Conservation (phyloP, 2,888 invertebrate genomes). For the Eucera pruinosa region DNA sequence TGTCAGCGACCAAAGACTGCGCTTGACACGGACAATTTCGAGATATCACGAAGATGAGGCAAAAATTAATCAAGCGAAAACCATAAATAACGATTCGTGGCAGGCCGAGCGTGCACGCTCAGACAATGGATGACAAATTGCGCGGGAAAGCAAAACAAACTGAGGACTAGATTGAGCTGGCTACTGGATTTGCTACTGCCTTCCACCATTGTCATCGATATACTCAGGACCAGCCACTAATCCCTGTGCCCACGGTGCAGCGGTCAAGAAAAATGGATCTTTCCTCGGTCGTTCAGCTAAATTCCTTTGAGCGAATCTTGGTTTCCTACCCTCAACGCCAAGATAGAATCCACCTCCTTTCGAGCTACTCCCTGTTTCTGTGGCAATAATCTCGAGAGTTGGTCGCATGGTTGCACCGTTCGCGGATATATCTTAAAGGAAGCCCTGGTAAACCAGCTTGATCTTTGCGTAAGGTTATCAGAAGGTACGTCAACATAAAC, state of each 20-base stretch:
- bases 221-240: constrained; percentile 66
- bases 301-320: constrained; percentile 44
- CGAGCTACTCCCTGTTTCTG: not conserved
- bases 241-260: constrained; percentile 63
- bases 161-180: constrained; percentile 74
- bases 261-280: constrained; percentile 74
- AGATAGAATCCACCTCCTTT: not conserved
- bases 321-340: constrained; percentile 12
- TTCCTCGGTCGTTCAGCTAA: constrained; percentile 53
- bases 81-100: constrained; percentile 80
- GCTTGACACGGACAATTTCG: constrained; percentile 56
- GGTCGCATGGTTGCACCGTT: constrained; percentile 35
- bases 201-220: constrained; percentile 75
- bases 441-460: constrained; percentile 38
- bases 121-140: constrained; percentile 83
- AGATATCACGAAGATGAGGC: constrained; percentile 57
- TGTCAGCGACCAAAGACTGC: constrained; percentile 33
- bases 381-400: constrained; percentile 49
- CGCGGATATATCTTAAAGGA: constrained; percentile 22
- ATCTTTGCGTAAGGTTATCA: constrained; percentile 66
- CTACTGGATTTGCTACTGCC: constrained; percentile 67
- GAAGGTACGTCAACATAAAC: constrained; percentile 67
- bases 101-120: constrained; percentile 60
- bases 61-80: constrained; percentile 80
- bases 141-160: constrained; percentile 78